These are phyloP conservation scores for Diachasma alloeum DNA, from an alignment of 1,140 invertebrate species.

Conservation along the genomic window DNA sequence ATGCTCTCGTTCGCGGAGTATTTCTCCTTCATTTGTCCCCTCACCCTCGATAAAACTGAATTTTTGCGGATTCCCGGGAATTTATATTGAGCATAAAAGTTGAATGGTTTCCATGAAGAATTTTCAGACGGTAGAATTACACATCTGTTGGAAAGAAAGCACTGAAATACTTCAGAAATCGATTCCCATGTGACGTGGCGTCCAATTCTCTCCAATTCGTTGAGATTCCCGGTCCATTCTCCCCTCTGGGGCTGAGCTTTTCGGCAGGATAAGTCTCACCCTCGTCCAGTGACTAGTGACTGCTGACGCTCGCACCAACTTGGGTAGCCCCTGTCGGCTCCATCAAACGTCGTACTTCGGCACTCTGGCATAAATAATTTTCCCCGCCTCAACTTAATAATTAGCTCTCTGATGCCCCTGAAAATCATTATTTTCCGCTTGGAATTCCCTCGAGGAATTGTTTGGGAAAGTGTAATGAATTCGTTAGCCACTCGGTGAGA, in stretches of 20 bases:
- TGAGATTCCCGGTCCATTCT: constrained; percentile 1
- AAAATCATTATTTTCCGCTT: neutral
- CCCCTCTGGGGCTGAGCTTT: neutral
- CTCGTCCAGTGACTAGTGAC: neutral
- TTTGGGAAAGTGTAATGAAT: neutral
- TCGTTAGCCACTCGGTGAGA: neutral
- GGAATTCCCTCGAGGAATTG: neutral
- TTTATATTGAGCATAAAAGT: neutral
- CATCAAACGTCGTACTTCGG: neutral
- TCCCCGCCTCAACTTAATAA: neutral
- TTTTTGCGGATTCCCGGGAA: neutral
- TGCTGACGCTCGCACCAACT: neutral
- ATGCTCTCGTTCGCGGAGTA: too few relatives aligned
- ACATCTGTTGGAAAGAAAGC: neutral
- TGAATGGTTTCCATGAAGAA: neutral
- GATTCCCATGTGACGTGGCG: neutral
- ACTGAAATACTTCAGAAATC: neutral
- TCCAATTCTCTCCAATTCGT: neutral
- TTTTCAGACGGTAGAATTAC: neutral
- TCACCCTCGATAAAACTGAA: too few relatives aligned
- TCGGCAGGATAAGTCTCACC: neutral
- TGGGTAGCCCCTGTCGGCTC: neutral
- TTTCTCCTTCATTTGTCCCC: too few relatives aligned
- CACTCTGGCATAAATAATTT: neutral
- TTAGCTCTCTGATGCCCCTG: neutral